These are phyloP conservation scores for Eurystomus glaucurus DNA, from an alignment of 2,797 vertebrate genomes.

Conservation along the genomic window DNA sequence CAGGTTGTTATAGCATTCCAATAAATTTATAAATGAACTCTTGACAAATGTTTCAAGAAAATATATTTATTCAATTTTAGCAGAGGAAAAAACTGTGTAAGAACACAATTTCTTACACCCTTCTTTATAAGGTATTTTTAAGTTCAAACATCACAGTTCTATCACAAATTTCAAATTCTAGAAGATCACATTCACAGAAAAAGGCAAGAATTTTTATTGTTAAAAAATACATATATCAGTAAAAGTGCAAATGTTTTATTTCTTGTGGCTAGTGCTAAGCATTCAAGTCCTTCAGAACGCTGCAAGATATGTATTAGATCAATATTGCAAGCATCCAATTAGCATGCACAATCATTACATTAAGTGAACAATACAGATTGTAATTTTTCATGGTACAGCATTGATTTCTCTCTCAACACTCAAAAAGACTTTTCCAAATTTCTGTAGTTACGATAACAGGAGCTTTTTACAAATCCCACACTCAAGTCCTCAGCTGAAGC, in stretches of 20 bases:
- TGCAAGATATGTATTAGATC: neutral
- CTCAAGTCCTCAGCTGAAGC: neutral
- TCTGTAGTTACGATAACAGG: neutral
- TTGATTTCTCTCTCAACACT: neutral
- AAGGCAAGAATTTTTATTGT: neutral
- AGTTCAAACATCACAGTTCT: neutral
- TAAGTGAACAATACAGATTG: neutral
- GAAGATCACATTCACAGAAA: neutral
- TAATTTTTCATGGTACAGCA: neutral
- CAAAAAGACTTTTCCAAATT: neutral
- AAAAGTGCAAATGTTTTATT: constrained; percentile 8
- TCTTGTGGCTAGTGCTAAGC: neutral
- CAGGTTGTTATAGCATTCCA: neutral
- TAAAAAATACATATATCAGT: neutral
- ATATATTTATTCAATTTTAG: constrained; percentile 15
- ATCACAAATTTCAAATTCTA: neutral
- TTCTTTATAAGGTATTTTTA: neutral
- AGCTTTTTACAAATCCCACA: neutral
- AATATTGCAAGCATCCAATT: neutral
- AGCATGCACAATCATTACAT: fast-evolving
- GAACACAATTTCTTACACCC: neutral
- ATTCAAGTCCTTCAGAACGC: neutral
- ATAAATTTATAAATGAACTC: neutral
- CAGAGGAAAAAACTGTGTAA: neutral
- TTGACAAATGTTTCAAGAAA: neutral